Conservation (phyloP, 2,113 vertebrate species). For the Arothron firmamentum region DNA sequence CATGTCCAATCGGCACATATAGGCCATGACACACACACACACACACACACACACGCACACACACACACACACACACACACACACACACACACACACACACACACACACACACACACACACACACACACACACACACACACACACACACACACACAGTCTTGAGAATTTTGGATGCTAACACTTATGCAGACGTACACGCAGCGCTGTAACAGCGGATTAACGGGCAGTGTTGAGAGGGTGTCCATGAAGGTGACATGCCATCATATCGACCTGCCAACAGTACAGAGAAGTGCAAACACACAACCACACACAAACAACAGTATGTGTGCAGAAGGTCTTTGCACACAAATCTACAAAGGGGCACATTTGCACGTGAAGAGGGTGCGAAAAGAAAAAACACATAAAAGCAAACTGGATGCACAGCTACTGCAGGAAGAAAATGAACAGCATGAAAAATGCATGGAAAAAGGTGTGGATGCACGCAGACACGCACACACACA, state of each 20-base stretch:
- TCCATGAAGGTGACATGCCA: slow-evolving; percentile 55
- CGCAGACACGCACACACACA: slow-evolving; percentile 14
- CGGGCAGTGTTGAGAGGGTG: slow-evolving; percentile 29
- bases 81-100: slow-evolving; percentile 13
- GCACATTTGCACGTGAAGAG: slow-evolving; percentile 13
- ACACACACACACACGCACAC: slow-evolving; percentile 24
- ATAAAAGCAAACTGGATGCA: slow-evolving; percentile 15
- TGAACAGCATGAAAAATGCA: slow-evolving; percentile 48
- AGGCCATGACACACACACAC: slow-evolving; percentile 37
- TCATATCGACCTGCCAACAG: slow-evolving; percentile 50
- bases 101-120: slow-evolving; percentile 46
- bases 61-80: slow-evolving; percentile 15
- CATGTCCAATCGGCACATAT: slow-evolving; percentile 30
- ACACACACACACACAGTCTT: slow-evolving; percentile 11
- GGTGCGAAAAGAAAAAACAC: slow-evolving; percentile 37
- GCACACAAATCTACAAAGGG: slow-evolving; percentile 17
- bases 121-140: slow-evolving; percentile 20
- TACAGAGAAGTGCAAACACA: slow-evolving; percentile 9
- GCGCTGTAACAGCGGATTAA: slow-evolving; percentile 57
- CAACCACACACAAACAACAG: background rate
- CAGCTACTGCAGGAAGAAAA: slow-evolving; percentile 34
- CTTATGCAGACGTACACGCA: slow-evolving; percentile 15
- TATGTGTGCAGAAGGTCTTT: background rate
- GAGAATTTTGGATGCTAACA: slow-evolving; percentile 23
- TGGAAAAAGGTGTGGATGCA: slow-evolving; percentile 38